Conservation (phyloP, 2,888 invertebrate species). For the Chalcosyrphus nemorum region DNA sequence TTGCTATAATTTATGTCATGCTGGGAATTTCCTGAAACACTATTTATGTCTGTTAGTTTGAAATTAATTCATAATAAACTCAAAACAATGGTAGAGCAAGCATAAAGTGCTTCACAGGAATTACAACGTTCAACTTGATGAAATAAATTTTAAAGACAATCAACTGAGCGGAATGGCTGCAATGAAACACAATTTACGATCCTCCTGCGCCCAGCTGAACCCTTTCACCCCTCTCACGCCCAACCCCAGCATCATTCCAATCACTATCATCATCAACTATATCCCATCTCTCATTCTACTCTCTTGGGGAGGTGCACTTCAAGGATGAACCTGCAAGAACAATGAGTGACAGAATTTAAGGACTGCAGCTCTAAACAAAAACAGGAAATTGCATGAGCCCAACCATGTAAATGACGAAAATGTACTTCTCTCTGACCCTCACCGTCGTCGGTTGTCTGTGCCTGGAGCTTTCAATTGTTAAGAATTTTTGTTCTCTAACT, state of each 20-base stretch:
- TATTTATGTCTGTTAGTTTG: conserved; percentile 16
- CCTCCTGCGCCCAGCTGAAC: conserved; percentile 17
- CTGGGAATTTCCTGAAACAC: conserved; percentile 7
- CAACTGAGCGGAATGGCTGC: conserved; percentile 57
- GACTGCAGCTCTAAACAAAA: conserved; percentile 58
- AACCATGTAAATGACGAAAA: conserved; percentile 70
- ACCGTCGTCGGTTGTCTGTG: too few species aligned
- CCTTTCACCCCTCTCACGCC: conserved; percentile 45
- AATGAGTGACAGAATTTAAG: conserved; percentile 65
- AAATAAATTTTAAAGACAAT: conserved; percentile 66
- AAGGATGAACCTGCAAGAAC: conserved; percentile 50
- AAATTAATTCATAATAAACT: conserved; percentile 64
- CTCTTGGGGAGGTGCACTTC: neutral
- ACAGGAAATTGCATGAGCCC: conserved; percentile 70
- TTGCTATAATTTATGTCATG: conserved; percentile 11
- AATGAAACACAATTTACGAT: conserved; percentile 61
- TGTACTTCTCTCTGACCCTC: conserved; percentile 42
- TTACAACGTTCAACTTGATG: conserved; percentile 56
- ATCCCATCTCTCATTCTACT: neutral
- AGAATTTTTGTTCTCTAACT: conserved; percentile 37
- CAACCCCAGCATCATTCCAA: conserved; percentile 15
- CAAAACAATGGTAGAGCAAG: conserved; percentile 33
- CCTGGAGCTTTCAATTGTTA: conserved; percentile 41
- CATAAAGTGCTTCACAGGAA: conserved; percentile 38
- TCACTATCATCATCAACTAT: conserved; percentile 26